These are phyloP conservation scores for Botrylloides violaceus DNA, from an alignment of 23 tunicate genomes.

Conservation along the genomic window DNA sequence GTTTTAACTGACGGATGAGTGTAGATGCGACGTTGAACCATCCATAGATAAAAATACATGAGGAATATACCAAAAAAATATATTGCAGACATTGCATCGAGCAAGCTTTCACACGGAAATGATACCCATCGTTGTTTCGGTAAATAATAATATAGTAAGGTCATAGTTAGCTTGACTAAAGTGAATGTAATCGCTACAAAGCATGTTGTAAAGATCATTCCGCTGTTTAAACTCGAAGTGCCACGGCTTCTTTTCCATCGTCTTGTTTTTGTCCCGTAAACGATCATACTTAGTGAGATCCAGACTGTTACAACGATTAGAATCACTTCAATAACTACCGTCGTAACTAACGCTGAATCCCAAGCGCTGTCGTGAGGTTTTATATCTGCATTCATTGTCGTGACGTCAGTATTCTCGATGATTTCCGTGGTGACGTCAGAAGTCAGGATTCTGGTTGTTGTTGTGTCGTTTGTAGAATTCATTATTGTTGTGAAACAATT, in stretches of 20 bases:
- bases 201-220: constrained; percentile 11
- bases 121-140: not conserved
- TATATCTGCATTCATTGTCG: too few relatives aligned
- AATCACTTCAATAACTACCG: not conserved
- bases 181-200: constrained; percentile 1
- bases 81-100: not conserved
- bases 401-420: too few relatives aligned
- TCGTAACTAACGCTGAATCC: not conserved
- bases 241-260: not conserved
- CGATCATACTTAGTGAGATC: not conserved
- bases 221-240: constrained; percentile 11
- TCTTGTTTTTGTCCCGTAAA: constrained; percentile 9
- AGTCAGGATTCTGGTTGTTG: too few relatives aligned
- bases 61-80: not conserved
- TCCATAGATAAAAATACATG: not conserved
- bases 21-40: not conserved
- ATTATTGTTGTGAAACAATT: too few relatives aligned
- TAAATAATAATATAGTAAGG: not conserved
- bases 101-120: not conserved
- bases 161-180: not conserved
- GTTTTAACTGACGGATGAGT: not conserved
- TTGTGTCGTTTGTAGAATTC: too few relatives aligned
- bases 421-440: too few relatives aligned
- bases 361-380: not conserved
- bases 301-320: not conserved